Conservation (phyloP, 1,140 invertebrate genomes). For the Eupeodes corollae region DNA sequence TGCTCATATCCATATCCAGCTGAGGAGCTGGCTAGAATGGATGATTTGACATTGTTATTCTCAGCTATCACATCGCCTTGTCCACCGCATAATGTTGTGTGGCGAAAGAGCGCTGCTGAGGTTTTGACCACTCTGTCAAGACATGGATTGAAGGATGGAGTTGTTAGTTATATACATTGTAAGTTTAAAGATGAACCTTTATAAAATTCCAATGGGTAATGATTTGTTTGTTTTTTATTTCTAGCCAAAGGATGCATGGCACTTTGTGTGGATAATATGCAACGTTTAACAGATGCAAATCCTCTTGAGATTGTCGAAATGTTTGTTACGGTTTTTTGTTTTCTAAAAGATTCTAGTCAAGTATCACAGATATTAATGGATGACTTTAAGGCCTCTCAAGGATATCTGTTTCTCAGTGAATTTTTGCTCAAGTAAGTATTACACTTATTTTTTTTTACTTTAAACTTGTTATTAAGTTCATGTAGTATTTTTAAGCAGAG, state of each 20-base stretch:
- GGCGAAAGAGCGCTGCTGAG: constrained; percentile 94
- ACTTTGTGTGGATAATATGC: constrained; percentile 94
- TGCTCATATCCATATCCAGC: constrained; percentile 86
- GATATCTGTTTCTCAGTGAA: constrained; percentile 88
- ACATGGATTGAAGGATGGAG: constrained; percentile 82
- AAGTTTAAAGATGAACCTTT: constrained; percentile 37
- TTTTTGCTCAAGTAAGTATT: constrained; percentile 78
- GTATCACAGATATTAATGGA: constrained; percentile 88
- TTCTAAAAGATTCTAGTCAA: constrained; percentile 96
- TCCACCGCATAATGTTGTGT: constrained; percentile 81
- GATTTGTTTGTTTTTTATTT: constrained; percentile 14
- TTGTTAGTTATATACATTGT: constrained; percentile 96
- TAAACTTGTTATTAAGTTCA: too few species aligned
- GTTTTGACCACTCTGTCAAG: constrained; percentile 90
- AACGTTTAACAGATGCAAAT: constrained; percentile 78
- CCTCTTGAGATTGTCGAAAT: constrained; percentile 96
- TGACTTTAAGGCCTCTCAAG: constrained; percentile 89
- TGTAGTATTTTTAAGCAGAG: too few species aligned
- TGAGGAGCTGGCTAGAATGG: constrained; percentile 91
- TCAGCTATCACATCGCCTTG: constrained; percentile 94
- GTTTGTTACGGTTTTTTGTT: constrained; percentile 96
- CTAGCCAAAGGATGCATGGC: constrained; percentile 90
- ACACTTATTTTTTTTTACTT: too few species aligned
- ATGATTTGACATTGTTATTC: constrained; percentile 91
- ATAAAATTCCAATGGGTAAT: neutral